Conservation (phyloP, 2,888 invertebrate genomes). For the Mythimna lalbum region DNA sequence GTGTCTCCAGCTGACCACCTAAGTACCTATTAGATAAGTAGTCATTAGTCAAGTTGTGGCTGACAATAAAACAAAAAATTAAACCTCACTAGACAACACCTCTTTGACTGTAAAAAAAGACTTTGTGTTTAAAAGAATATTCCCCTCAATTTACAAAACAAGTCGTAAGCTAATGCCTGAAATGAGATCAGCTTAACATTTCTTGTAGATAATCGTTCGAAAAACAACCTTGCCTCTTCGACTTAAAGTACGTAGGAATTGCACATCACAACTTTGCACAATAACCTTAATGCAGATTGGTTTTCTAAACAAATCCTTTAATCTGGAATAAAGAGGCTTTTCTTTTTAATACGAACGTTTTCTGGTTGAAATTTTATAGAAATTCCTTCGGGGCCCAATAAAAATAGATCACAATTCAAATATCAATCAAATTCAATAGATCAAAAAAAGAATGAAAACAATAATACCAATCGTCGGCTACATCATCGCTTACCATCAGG, state of each 20-base stretch:
- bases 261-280: conserved; percentile 33
- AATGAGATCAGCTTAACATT: conserved; percentile 43
- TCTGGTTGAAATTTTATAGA: conserved; percentile 41
- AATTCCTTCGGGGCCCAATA: conserved; percentile 8
- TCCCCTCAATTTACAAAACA: conserved; percentile 53
- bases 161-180: conserved; percentile 58
- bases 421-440: too few relatives aligned
- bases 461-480: not conserved
- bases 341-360: conserved; percentile 48
- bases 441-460: not conserved
- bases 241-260: conserved; percentile 7
- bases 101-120: conserved; percentile 12
- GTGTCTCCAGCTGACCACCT: too few relatives aligned
- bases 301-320: conserved; percentile 64
- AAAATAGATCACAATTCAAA: not conserved
- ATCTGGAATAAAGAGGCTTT: conserved; percentile 56
- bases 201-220: not conserved
- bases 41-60: too few relatives aligned
- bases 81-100: conserved; percentile 2
- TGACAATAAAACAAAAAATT: not conserved
- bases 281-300: conserved; percentile 63
- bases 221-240: not conserved
- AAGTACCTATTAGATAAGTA: too few relatives aligned
- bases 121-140: conserved; percentile 36
- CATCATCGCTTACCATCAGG: too few relatives aligned